Base-by-base conservation (phyloP, 1,140 invertebrate species). In the Prorops nasuta region DNA sequence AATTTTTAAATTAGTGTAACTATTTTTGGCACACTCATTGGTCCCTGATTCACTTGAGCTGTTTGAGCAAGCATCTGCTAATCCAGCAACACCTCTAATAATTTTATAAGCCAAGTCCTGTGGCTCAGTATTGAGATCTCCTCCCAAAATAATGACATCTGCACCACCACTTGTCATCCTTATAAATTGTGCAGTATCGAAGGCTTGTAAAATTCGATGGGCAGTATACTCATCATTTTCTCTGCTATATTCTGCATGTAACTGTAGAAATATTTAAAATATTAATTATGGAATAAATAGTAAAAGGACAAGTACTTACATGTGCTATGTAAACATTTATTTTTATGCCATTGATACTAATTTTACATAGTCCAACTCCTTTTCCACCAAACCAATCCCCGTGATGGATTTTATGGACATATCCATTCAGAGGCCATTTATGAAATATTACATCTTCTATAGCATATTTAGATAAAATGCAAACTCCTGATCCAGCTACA, bases 361-460 rank as follows among this genome's bases (percentile, higher is more conserved):
- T 80, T 62, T 83, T 84, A 63, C 90, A 94, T n/a, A 98, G 72
- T 9, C 93, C 95, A 42, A 98, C 86, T 28, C 94, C 94, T 83
- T 98, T 98, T 6, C 95, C 96, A 42, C 93, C 96, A 79, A 96
- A 98, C 96, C 96, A 98, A 71, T 98, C 96, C 1, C 92, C 96
- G 77, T 98, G 95, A 38, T 94, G 90, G 55, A 98, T 82, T 76
- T 96, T 96, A 72, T 98, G 96, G 43, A 95, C 87, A 68, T 97
- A 98, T 2, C 96, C 96, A 81, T 98, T 98, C n/a, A 98, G 76
- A 21, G 91, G 83, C 87, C 92, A 98, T 49, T 88, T 85, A 74
- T 96, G 91, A 60, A 93, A 95, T 66, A 96, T 87, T 1, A 90
- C 89, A 69, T 94, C 90, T 63, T 88, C 77, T 36, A 98, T 95